phyloP scores from a whole-genome alignment of 2,113 vertebrate species.

The Actinemys pallida region DNA sequence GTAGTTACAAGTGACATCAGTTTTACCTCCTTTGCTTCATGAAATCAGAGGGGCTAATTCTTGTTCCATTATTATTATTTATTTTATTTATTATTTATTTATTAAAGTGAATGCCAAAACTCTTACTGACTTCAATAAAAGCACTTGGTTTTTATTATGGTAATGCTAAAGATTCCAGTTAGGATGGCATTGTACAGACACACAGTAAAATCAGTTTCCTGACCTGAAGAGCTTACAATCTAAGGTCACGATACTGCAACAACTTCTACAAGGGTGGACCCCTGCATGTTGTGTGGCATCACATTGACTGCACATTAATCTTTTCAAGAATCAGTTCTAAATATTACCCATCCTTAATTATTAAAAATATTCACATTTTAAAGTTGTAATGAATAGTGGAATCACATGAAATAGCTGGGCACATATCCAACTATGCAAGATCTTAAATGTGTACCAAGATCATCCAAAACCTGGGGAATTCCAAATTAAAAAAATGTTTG shows the following conservation, averaged over 20 bases:
- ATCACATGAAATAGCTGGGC: neutral
- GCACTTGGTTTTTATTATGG: neutral
- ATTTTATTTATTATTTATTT: neutral
- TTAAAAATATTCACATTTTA: neutral
- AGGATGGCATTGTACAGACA: neutral
- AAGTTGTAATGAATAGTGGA: slow-evolving; percentile 37
- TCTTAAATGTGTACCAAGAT: slow-evolving; percentile 22
- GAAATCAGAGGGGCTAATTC: neutral
- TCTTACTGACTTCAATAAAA: neutral
- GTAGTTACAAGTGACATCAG: neutral
- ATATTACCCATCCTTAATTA: neutral
- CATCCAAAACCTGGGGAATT: slow-evolving; percentile 49
- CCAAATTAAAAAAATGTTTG: neutral
- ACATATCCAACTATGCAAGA: slow-evolving; percentile 1
- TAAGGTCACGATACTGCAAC: neutral
- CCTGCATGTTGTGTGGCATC: neutral
- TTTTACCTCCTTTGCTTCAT: neutral
- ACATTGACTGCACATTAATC: neutral
- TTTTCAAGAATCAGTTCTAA: neutral
- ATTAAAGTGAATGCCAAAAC: neutral
- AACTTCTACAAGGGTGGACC: neutral
- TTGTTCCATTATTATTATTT: neutral
- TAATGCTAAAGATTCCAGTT: neutral
- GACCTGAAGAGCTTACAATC: neutral
- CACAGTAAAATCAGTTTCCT: neutral